Evolutionary conservation across 1,140 invertebrate species (phyloP).

Genomic region (Drosophila baimaii): DNA sequence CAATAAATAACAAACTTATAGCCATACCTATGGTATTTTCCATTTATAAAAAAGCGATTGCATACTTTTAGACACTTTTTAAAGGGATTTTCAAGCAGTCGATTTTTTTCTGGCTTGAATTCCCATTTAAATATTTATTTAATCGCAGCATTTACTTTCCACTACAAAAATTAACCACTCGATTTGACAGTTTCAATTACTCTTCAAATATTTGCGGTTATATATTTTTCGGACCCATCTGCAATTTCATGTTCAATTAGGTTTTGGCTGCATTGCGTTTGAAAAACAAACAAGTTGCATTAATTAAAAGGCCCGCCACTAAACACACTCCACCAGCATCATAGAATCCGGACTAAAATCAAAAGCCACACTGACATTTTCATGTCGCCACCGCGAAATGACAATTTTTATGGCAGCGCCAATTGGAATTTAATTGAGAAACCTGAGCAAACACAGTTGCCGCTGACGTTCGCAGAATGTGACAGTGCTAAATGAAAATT

Average conservation of each 20-base stretch:
- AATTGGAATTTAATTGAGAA: constrained; percentile 77
- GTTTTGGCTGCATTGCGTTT: constrained; percentile 47
- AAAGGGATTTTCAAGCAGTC: not conserved
- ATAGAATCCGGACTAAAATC: not conserved
- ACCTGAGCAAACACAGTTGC: constrained; percentile 7
- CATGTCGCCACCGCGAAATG: constrained; percentile 29
- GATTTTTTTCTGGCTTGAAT: not conserved
- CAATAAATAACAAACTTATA: not conserved
- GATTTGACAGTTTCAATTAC: constrained; percentile 8
- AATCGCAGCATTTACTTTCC: not conserved
- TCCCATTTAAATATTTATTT: not conserved
- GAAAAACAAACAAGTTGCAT: constrained; percentile 22
- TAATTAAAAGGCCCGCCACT: not conserved
- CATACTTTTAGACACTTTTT: not conserved
- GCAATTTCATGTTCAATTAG: constrained; percentile 55
- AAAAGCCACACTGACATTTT: constrained; percentile 11
- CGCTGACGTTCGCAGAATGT: constrained; percentile 9
- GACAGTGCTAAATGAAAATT: constrained; percentile 9
- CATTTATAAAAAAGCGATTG: not conserved
- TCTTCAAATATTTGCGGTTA: constrained; percentile 18
- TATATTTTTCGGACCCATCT: constrained; percentile 10
- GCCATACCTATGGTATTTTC: no score
- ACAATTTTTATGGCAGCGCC: constrained; percentile 57
- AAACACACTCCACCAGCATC: not conserved
- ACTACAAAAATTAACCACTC: not conserved